phyloP scores from a whole-genome alignment of 2,888 invertebrate species.

The Nasonia oneida region DNA sequence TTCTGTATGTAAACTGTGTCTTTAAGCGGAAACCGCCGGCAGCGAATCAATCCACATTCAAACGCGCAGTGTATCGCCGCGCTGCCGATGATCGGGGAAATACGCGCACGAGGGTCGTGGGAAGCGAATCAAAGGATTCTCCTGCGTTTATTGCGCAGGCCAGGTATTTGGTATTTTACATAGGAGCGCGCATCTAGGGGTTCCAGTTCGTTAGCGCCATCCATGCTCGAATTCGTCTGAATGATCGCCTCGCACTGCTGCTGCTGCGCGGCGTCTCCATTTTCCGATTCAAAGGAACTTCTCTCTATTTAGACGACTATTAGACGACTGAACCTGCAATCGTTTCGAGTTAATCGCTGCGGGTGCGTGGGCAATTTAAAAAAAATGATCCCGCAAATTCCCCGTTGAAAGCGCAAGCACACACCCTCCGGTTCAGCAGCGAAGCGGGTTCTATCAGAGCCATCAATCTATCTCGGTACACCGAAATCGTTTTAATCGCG shows the following conservation, averaged over 20 bases:
- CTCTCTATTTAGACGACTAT: background rate
- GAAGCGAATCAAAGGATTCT: conserved; percentile 2
- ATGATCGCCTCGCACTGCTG: background rate
- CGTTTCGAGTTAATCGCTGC: background rate
- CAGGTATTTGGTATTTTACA: background rate
- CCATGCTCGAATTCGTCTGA: background rate
- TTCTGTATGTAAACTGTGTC: conserved; percentile 1
- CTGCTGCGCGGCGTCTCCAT: background rate
- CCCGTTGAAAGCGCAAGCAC: background rate
- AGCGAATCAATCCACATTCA: background rate
- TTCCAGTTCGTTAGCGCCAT: background rate
- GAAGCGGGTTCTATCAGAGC: background rate
- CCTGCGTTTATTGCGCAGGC: background rate
- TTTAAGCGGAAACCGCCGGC: background rate
- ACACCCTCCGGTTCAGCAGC: background rate
- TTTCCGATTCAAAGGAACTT: background rate
- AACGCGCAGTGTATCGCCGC: background rate
- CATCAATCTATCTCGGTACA: background rate
- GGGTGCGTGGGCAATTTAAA: background rate
- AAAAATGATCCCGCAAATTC: background rate
- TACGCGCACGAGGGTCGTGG: background rate
- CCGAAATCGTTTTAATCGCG: conserved; percentile 21
- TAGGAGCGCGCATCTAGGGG: background rate
- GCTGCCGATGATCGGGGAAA: background rate
- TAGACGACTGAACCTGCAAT: background rate